These are phyloP conservation scores for Drosophila cardini DNA, from an alignment of 1,140 invertebrate species.

Conservation along the genomic window DNA sequence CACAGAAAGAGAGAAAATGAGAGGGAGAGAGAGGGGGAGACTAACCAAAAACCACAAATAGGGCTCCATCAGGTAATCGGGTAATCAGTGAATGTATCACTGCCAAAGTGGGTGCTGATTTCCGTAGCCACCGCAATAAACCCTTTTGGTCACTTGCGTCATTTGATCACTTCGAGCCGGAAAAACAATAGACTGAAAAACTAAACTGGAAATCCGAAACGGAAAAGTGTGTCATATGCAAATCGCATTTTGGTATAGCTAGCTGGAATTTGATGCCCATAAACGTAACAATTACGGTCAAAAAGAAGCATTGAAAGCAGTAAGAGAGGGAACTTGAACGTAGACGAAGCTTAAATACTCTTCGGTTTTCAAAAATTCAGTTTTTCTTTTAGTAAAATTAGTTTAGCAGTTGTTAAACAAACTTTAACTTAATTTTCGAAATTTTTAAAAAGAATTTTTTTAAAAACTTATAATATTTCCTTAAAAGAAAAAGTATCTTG, in stretches of 20 bases:
- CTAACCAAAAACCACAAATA: slow-evolving; percentile 12
- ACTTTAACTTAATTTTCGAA: too few species aligned
- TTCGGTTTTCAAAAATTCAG: not conserved
- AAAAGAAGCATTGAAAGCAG: not conserved
- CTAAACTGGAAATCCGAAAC: slow-evolving; percentile 42
- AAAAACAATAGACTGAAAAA: slow-evolving; percentile 31
- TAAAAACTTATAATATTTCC: too few species aligned
- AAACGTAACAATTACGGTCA: slow-evolving; percentile 62
- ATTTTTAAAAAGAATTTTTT: too few species aligned
- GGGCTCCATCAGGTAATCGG: not conserved
- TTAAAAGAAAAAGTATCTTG: too few species aligned
- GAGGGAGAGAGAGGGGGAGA: too few species aligned
- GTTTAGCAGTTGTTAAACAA: too few species aligned
- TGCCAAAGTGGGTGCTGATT: slow-evolving; percentile 64
- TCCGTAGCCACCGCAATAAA: slow-evolving; percentile 45
- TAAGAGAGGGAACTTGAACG: not conserved
- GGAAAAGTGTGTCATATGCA: slow-evolving; percentile 78
- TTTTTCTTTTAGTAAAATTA: too few species aligned
- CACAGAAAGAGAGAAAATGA: not conserved
- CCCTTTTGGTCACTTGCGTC: slow-evolving; percentile 60
- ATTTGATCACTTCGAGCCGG: slow-evolving; percentile 52
- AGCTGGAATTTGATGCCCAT: slow-evolving; percentile 75
- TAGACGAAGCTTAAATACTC: not conserved
- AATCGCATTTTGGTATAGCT: slow-evolving; percentile 63
- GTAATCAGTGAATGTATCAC: not conserved